Conservation (phyloP, 2,113 vertebrate genomes). For the Narcine bancroftii region DNA sequence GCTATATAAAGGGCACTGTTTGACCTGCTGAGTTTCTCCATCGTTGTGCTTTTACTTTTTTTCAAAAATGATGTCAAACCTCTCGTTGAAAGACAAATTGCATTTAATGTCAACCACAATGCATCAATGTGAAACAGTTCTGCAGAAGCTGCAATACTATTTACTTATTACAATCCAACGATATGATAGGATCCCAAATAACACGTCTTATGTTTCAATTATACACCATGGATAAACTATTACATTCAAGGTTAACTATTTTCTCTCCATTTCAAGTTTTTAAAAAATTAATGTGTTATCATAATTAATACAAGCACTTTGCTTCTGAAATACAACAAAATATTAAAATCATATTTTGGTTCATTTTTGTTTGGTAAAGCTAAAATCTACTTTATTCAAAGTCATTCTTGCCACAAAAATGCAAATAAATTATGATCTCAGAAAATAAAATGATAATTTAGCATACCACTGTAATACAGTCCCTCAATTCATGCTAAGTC, state of each 20-base stretch:
- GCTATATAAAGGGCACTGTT: too few relatives aligned
- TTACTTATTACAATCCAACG: not conserved
- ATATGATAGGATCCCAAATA: not conserved
- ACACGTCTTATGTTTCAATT: not conserved
- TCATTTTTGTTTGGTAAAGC: not conserved
- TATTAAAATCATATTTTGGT: not conserved
- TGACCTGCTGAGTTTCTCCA: too few relatives aligned
- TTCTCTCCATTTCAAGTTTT: not conserved
- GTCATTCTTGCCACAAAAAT: not conserved
- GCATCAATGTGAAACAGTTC: not conserved
- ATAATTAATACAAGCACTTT: not conserved
- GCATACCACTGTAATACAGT: not conserved
- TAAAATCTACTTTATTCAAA: not conserved
- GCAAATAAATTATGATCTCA: not conserved
- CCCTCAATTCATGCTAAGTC: not conserved
- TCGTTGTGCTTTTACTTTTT: too few relatives aligned
- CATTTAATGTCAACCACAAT: not conserved
- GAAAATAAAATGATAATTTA: conserved; percentile 16
- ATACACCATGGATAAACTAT: not conserved
- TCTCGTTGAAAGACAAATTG: not conserved
- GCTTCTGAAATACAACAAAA: conserved; percentile 5
- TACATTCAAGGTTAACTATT: not conserved
- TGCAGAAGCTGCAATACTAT: not conserved
- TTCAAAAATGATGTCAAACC: conserved; percentile 21
- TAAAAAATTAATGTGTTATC: not conserved